phyloP scores from a whole-genome alignment of 2,888 invertebrate species.

The Catocala fraxini region DNA sequence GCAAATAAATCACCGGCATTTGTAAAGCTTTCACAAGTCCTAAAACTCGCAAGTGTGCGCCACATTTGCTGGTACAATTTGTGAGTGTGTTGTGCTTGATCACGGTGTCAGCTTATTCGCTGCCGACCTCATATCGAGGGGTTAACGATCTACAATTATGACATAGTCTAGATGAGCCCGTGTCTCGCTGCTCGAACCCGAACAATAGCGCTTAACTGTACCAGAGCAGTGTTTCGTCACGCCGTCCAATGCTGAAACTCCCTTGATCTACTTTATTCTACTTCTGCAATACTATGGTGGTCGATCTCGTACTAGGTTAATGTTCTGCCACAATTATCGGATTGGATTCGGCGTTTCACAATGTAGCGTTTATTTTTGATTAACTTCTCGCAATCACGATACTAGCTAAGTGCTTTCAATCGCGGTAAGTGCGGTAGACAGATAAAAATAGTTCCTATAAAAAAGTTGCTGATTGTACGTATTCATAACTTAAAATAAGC shows the following conservation, averaged over 20 bases:
- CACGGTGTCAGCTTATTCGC: slow-evolving; percentile 51
- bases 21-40: slow-evolving; percentile 36
- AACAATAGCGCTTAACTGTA: slow-evolving; percentile 72
- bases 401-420: slow-evolving; percentile 33
- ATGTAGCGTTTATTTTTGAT: slow-evolving; percentile 48
- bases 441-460: neutral
- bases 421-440: slow-evolving; percentile 5
- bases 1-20: slow-evolving; percentile 41
- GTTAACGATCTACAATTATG: slow-evolving; percentile 71
- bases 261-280: slow-evolving; percentile 53
- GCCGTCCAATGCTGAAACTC: slow-evolving; percentile 55
- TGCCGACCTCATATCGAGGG: slow-evolving; percentile 56
- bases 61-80: slow-evolving; percentile 23
- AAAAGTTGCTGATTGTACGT: neutral
- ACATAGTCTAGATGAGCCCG: slow-evolving; percentile 47
- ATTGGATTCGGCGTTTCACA: slow-evolving; percentile 61
- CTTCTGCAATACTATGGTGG: slow-evolving; percentile 51
- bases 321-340: slow-evolving; percentile 56
- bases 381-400: slow-evolving; percentile 51
- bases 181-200: slow-evolving; percentile 57
- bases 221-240: slow-evolving; percentile 61
- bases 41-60: slow-evolving; percentile 20
- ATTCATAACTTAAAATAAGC: too few relatives aligned
- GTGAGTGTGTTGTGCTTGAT: slow-evolving; percentile 1
- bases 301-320: slow-evolving; percentile 55